Evolutionary conservation across 2,888 invertebrate genomes (phyloP), one percentile per base, ranked within the genome.

Genomic region (Tinea trinotella): DNA sequence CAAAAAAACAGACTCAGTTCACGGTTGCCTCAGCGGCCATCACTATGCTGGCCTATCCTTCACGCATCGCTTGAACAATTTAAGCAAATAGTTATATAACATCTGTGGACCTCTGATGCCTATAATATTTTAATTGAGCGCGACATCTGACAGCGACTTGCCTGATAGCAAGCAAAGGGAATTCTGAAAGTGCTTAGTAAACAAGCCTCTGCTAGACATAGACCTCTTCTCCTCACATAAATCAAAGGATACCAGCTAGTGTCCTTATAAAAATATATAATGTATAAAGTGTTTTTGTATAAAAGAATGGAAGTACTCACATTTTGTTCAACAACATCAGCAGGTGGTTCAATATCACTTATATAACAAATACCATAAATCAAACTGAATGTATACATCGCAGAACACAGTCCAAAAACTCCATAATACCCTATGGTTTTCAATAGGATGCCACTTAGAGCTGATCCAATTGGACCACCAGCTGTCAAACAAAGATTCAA

Each of bases 401-500:
- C 44, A 0, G 85, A 71, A 56, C 83, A 76, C 22, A 85, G 59
- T 0, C 74, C 63, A 60, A 86, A 88, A 2, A 88, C 85, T 7
- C 88, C 88, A 55, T 88, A 88, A 57, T 87, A 88, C 2, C 88
- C 88, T 30, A 79, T 67, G 49, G 70, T 62, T 12, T 77, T 68
- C n/a, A 84, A 58, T 5, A 84, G 59, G 35, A 83, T 64, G 0
- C 84, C 84, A 66, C 83, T 83, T 0, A 83, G 62, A 22, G 79
- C 79, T 0, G 76, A 73, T 10, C 83, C 84, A 50, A 83, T 73
- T 0, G 83, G 83, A 0, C 70, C 69, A 1, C 82, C 84, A 2
- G 76, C 76, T 1, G 82, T 81, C 10, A 81, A 59, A 58, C 83
- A 83, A 40, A 84, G 64, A 57, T 81, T 82, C 0, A 79, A 77